Base-by-base conservation (phyloP, 1,140 invertebrate genomes). In the Oryctes rhinoceros region DNA sequence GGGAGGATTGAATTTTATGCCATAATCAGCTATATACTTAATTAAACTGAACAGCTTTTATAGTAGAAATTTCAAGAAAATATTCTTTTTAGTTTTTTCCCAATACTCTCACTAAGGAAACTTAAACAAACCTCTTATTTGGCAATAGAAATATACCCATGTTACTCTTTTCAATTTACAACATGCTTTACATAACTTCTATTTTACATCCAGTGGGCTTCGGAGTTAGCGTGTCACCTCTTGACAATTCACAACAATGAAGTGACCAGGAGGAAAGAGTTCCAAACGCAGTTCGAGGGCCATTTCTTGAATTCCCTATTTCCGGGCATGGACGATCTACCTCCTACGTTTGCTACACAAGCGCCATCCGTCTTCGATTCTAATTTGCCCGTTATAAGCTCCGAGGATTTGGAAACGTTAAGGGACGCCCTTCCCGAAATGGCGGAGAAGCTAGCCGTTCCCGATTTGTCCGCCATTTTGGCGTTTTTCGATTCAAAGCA, bases 291-390 rank as follows among this genome's bases (percentile, higher is more conserved):
- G 82, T 95, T 96, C 85, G 93, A 96, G 13, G 94, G 94, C 0
- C 97, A 98, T 87, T 98, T 99, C 86, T 87, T 99, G 1, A 93
- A 92, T 79, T 91, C 90, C 18, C 87, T 99, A 35, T 98, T 99
- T 86, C 94, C 95, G 3, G 97, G 97, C 0, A 91, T 98, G 87
- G 93, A 94, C 74, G 96, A 98, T 84, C 88, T 93, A 48, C 96
- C 96, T 5, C 95, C 96, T 0, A 87, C 92, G 0, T 98, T 95
- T 87, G 96, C 96, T 2, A 96, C 93, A 0, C 91, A 94, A 84
- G 91, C 94, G 37, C 95, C 95, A 0, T 88, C 91, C 0, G 88
- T 90, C 10, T 97, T 96, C 85, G 95, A 97, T 85, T 90, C 90
- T 11, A 89, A 89, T 39, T 87, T 97, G 48, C 96, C 96, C 1